Base-by-base conservation (phyloP, 1,140 invertebrate species). In the Elysia chlorotica region DNA sequence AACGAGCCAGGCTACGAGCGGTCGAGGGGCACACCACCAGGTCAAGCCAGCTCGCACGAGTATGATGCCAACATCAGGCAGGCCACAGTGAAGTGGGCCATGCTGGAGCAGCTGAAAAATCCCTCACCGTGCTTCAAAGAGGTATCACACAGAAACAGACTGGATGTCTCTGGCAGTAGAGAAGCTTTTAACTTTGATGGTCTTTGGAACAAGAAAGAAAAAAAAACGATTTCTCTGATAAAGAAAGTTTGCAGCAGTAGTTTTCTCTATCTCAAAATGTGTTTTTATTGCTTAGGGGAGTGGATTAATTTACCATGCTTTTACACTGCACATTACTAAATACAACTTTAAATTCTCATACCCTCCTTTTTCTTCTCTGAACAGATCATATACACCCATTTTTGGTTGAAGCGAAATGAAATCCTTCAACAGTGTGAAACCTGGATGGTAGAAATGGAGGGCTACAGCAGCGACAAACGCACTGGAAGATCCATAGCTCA, bases 1-100 rank as follows among this genome's bases (percentile, higher is more conserved):
- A 99, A 99, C 89, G 97, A 99, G 87, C 97, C 97, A 30, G 96
- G 96, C 30, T 98, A 97, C 88, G 96, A 99, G 89, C 91, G 96
- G 74, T 94, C 93, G 70, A 90, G 95, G 48, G 95, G 95, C 63
- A 96, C 95, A 61, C 92, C 94, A 28, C 92, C 92, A 33, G 96
- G 95, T 75, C 94, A 92, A 79, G 93, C 93, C 84, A 95, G 93
- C 86, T 89, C 88, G 10, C 90, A 93, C 80, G 96, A 97, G 87
- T 98, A 98, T 88, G 97, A 98, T 88, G 93, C 95, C 75, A 97
- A 97, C 87, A 96, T 99, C 81, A 93, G 95, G 87, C 95, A 97
- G 88, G 96, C 96, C 4, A 97, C 95, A 67, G 94, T 96, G 41
- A 93, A 95, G 83, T 98, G 96, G 95, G 96, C 95, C 53, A 98